A percentile compares a stretch with the other conserved stretches of the same genome.
These are phyloP conservation scores for Macrosoma leucophasiata DNA, from an alignment of 2,888 invertebrate species.

Conservation along the genomic window DNA sequence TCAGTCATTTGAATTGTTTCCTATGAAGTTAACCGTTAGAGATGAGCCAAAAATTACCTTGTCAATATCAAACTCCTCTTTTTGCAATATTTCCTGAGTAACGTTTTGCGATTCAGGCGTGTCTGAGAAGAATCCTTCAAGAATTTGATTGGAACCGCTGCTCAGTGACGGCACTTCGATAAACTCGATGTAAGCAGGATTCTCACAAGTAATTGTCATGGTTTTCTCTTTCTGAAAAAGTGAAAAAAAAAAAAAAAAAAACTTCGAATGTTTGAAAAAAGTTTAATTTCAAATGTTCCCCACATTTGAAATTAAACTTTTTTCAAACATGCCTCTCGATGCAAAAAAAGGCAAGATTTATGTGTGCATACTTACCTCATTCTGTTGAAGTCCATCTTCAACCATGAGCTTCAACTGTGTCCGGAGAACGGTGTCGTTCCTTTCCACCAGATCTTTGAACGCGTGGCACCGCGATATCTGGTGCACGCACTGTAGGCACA, in stretches of 20 bases:
- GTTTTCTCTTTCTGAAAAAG: constrained; percentile 43
- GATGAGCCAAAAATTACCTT: constrained; percentile 39
- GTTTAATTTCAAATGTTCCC: too few species aligned
- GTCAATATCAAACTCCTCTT: constrained; percentile 35
- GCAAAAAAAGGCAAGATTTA: too few species aligned
- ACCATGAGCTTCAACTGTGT: constrained; percentile 52
- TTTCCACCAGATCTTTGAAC: constrained; percentile 77
- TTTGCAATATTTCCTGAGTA: constrained; percentile 29
- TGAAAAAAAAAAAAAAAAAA: constrained; percentile 1
- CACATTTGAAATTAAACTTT: too few species aligned
- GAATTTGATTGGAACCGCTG: constrained; percentile 38
- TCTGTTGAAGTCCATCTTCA: constrained; percentile 43
- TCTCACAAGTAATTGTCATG: constrained; percentile 39
- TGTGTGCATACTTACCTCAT: too few species aligned
- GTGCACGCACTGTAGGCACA: constrained; percentile 79
- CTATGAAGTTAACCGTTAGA: too few species aligned
- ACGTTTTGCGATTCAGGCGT: constrained; percentile 27
- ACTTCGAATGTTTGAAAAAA: background rate
- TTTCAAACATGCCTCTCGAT: too few species aligned
- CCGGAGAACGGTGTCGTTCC: constrained; percentile 73
- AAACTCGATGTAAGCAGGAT: constrained; percentile 42
- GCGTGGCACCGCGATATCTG: constrained; percentile 79
- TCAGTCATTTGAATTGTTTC: too few species aligned
- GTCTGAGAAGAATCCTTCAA: constrained; percentile 54
- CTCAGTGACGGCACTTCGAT: constrained; percentile 46